Evolutionary conservation across 2,113 vertebrate species (phyloP).

Genomic region (Hiodon tergisus): DNA sequence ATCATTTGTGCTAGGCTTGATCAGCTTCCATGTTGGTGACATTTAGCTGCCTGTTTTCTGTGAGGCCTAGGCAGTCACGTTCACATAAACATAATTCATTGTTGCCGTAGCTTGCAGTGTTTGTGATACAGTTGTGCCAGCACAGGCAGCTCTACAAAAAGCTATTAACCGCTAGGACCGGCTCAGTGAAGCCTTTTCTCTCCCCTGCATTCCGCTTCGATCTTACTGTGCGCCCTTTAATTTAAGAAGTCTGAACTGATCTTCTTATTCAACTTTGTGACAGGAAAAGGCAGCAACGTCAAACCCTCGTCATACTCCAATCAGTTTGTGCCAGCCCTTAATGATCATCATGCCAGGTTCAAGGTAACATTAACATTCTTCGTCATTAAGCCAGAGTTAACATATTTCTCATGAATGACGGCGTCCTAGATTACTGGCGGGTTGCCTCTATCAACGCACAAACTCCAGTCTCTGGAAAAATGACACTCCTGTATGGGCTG

Average conservation of each 20-base stretch:
- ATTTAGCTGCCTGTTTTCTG: background rate
- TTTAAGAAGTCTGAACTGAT: background rate
- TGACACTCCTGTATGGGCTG: background rate
- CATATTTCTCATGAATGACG: conserved; percentile 14
- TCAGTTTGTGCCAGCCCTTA: conserved; percentile 3
- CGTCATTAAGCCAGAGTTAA: conserved; percentile 16
- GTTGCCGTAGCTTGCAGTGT: background rate
- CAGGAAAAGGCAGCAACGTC: background rate
- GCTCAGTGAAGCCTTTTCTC: background rate
- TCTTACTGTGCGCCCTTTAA: background rate
- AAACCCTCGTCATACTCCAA: background rate
- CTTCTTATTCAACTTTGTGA: background rate
- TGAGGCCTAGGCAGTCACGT: no score
- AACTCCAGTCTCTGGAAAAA: conserved; percentile 7
- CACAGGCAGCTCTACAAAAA: background rate
- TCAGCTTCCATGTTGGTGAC: background rate
- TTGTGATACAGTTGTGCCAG: background rate
- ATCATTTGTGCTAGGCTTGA: background rate
- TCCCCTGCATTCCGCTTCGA: background rate
- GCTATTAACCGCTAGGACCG: background rate
- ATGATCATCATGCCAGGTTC: conserved; percentile 16
- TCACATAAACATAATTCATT: background rate
- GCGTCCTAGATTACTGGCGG: conserved; percentile 3
- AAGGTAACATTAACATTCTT: conserved; percentile 23
- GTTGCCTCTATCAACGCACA: conserved; percentile 4